phyloP scores from a whole-genome alignment of 2,888 invertebrate species.

The Elysia crispata region DNA sequence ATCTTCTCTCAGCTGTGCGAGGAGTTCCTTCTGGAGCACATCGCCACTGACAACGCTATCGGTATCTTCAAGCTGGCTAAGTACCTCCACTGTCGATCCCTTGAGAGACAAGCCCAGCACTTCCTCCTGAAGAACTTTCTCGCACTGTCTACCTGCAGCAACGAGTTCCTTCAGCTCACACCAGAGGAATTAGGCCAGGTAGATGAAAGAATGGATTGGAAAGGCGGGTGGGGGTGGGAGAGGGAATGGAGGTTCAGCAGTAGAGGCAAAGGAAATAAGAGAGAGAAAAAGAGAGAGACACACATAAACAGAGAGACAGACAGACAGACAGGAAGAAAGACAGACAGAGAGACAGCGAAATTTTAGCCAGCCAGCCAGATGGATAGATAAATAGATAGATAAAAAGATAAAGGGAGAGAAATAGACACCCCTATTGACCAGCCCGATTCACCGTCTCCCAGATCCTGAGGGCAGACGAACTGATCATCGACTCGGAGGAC shows the following conservation, averaged over 20 bases:
- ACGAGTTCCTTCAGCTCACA: slow-evolving; percentile 52
- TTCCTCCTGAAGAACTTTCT: slow-evolving; percentile 51
- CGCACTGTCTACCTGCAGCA: slow-evolving; percentile 42
- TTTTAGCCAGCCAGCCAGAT: background rate
- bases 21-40: slow-evolving; percentile 48
- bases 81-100: slow-evolving; percentile 49
- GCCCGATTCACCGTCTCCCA: background rate
- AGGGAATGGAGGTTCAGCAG: background rate
- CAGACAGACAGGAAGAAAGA: background rate
- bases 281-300: no score
- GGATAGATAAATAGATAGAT: background rate
- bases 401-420: background rate
- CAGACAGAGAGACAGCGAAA: background rate
- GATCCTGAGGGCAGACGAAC: slow-evolving; percentile 46
- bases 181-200: slow-evolving; percentile 50
- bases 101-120: slow-evolving; percentile 46
- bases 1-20: slow-evolving; percentile 42
- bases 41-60: slow-evolving; percentile 48
- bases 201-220: background rate
- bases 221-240: background rate
- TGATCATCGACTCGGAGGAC: slow-evolving; percentile 51
- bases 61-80: slow-evolving; percentile 52
- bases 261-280: background rate
- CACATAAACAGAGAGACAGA: background rate
- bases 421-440: background rate